Percentiles rank a stretch among this genome's conserved stretches.
These are phyloP conservation scores for Petrocephalus schoutedeni DNA, from an alignment of 2,797 vertebrate species.

Conservation along the genomic window DNA sequence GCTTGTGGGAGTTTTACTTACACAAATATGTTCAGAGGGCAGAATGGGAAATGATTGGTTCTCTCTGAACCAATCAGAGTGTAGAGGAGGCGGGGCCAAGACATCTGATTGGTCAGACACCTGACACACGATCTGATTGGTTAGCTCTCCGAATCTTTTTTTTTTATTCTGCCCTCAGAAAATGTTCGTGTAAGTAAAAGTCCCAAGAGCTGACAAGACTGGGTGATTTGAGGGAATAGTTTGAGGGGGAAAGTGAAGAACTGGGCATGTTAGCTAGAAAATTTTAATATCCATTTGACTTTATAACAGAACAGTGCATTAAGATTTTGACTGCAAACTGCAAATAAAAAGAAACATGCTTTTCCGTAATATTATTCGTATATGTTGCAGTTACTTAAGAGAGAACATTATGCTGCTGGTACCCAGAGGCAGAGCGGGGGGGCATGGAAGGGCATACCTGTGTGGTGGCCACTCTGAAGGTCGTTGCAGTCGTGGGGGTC, in stretches of 20 bases:
- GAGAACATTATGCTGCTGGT: background rate
- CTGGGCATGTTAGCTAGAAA: background rate
- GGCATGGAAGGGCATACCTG: constrained; percentile 58
- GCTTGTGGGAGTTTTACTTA: too few relatives aligned
- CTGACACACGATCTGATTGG: too few relatives aligned
- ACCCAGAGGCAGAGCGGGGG: background rate
- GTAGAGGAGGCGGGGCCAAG: too few relatives aligned
- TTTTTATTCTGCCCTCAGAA: too few relatives aligned
- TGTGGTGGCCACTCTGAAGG: constrained; percentile 71
- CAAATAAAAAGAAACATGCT: background rate
- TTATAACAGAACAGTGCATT: background rate
- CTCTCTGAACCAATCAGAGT: too few relatives aligned
- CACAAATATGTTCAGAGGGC: too few relatives aligned
- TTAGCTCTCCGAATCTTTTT: too few relatives aligned
- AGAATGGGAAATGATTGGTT: too few relatives aligned
- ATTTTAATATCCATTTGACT: background rate
- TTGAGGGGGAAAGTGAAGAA: background rate
- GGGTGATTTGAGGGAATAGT: background rate
- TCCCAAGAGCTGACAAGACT: background rate
- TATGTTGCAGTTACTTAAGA: background rate
- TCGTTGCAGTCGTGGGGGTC: constrained; percentile 65
- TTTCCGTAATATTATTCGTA: too few relatives aligned
- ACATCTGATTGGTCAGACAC: too few relatives aligned
- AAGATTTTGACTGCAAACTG: background rate
- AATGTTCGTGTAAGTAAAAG: too few relatives aligned